Base-by-base conservation (phyloP, 2,113 vertebrate genomes). In the Eolophus roseicapilla region DNA sequence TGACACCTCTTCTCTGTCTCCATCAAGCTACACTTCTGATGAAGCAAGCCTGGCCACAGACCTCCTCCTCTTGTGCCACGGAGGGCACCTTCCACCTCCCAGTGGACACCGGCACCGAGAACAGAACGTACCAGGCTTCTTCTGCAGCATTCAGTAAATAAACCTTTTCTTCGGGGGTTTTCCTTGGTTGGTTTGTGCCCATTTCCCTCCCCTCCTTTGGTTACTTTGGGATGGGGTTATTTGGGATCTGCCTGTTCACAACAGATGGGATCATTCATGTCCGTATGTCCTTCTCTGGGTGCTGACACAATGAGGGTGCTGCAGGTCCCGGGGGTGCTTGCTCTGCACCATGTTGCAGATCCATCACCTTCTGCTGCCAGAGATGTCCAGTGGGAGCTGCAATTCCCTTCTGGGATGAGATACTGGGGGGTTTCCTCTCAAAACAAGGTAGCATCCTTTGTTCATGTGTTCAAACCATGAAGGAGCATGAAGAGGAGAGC, bases 1-100 rank as follows among this genome's bases (percentile, higher is more conserved):
- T 98, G 98, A 98, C 92, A 27, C 68, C 84, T 95, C 94, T 98
- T 97, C 97, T 98, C 93, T 98, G 94, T 98, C 96, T 97, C 98
- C 88, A 94, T 98, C 97, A 96, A 98, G 98, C 98, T 95, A 98
- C 98, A 80, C 98, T 99, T 97, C 98, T 99, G 98, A 98, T 99
- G 98, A 99, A 99, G 97, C 98, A 99, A 98, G 98, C 98, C 97
- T 99, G 98, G 98, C 98, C 98, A 96, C 98, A 99, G 98, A 98
- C 98, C 86, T 97, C 97, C 71, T 98, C 98, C 37, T 98, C 98
- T 96, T 98, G 98, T 97, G 97, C 98, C 97, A 98, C 98, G 35
- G 98, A 99, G 98, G 98, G 98, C 95, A 98, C 98, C 97, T 99
- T 98, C 98, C 98, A 99, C 97, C 98, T 99, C 98, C 98, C 98